These are phyloP conservation scores for Cremastinae sp. DNA, from an alignment of 2,888 invertebrate genomes.

Conservation along the genomic window DNA sequence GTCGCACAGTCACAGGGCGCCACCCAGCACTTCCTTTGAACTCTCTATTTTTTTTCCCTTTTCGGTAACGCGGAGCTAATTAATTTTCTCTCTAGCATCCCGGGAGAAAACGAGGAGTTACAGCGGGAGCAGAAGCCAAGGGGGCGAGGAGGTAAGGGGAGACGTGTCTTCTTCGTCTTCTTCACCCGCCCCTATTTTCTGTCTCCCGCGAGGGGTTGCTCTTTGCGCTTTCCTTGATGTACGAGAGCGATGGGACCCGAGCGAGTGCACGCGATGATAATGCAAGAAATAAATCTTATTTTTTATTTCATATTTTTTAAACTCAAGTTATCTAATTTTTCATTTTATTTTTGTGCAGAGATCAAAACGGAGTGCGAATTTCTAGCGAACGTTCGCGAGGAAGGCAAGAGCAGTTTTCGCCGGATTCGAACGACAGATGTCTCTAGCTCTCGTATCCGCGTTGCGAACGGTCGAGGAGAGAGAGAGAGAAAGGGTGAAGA, in stretches of 20 bases:
- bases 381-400: too few relatives aligned
- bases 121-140: slow-evolving; percentile 4
- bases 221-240: slow-evolving; percentile 31
- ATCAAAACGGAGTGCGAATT: too few relatives aligned
- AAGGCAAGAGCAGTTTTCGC: too few relatives aligned
- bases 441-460: slow-evolving; percentile 74
- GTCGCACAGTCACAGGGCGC: slow-evolving; percentile 60
- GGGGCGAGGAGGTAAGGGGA: not conserved
- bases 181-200: slow-evolving; percentile 57
- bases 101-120: slow-evolving; percentile 14
- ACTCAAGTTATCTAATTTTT: too few relatives aligned
- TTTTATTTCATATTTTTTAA: too few relatives aligned
- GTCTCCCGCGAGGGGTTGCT: slow-evolving; percentile 39
- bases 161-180: slow-evolving; percentile 48
- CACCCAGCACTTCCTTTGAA: slow-evolving; percentile 75
- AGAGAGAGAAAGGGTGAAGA: slow-evolving; percentile 33
- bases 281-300: too few relatives aligned
- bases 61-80: slow-evolving; percentile 73
- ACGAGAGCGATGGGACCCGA: slow-evolving; percentile 6
- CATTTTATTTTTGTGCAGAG: too few relatives aligned
- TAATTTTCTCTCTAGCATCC: slow-evolving; percentile 69
- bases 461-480: slow-evolving; percentile 32
- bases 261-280: not conserved
- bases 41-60: slow-evolving; percentile 65
- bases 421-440: slow-evolving; percentile 70